A percentile compares a stretch with the other conserved stretches of the same genome.
phyloP scores from a whole-genome alignment of 2,113 vertebrate species.

The Phasianus colchicus region DNA sequence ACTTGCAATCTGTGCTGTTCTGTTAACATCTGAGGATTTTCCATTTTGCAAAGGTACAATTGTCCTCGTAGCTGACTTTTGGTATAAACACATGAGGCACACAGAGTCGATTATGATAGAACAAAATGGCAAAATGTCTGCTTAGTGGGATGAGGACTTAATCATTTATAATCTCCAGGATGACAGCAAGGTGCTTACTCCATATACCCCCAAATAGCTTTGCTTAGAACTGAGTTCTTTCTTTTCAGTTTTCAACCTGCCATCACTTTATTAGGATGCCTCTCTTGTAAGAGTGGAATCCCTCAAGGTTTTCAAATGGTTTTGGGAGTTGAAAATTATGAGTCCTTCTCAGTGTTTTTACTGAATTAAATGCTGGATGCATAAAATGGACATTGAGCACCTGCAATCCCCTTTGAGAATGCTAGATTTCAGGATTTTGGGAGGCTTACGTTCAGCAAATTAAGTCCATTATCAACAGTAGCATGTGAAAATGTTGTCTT shows the following conservation, averaged over 20 bases:
- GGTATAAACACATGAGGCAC: not conserved
- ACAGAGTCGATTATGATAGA: not conserved
- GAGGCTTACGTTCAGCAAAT: not conserved
- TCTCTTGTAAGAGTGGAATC: not conserved
- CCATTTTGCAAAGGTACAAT: not conserved
- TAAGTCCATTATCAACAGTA: not conserved
- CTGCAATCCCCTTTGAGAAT: not conserved
- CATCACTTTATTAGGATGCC: not conserved
- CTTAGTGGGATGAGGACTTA: not conserved
- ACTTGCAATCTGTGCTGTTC: not conserved
- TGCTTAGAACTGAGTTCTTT: not conserved
- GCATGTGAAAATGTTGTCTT: not conserved
- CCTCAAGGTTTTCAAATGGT: not conserved
- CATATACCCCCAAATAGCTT: not conserved
- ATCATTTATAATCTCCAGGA: not conserved
- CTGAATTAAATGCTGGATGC: not conserved
- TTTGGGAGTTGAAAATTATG: not conserved
- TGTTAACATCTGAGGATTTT: not conserved
- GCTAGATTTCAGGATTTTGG: not conserved
- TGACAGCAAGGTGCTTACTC: not conserved
- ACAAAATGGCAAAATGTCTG: not conserved
- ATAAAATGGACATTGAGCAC: not conserved
- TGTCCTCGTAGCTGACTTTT: not conserved
- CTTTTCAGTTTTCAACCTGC: not conserved
- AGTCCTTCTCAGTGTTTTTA: not conserved